Evolutionary conservation across 2,113 vertebrate genomes (phyloP), one percentile per base, ranked within the genome.

Genomic region (Microtus ochrogaster): DNA sequence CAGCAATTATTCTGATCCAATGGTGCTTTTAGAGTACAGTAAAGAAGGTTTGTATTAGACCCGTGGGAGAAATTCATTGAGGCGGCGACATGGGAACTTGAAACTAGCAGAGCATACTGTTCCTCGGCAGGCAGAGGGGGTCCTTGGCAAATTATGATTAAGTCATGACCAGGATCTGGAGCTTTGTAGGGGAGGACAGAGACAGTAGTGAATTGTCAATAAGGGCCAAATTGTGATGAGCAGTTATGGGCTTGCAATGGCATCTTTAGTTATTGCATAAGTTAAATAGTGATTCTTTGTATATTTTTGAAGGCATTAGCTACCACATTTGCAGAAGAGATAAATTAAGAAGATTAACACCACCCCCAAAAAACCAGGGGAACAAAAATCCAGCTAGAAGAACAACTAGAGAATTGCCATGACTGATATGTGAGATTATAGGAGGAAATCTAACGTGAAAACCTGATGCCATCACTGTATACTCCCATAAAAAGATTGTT

Each of bases 91-190:
- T 7, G 2, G 26, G 55, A n/a, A 44, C 7, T 44, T 49, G 28
- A 33, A 52, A n/a, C 33, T 28, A 90, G 91, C 21, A 65, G 88
- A 89, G 47, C 7, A 4, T 3, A 4, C 24, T 39, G n/a, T 72
- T 14, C 22, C 6, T 36, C 0, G 0, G 55, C 17, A 61, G 17
- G 33, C 22, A 8, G n/a, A 61, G 47, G 52, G 26, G 7, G 1
- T 13, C 44, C 16, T n/a, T 74, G 39, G 36, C 12, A 79, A 41
- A 16, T 66, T 83, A 3, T 78, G 41, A 39, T 47, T 66, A 49
- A 3, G 7, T 79, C 19, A 16, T 52, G 47, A 33, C 36, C 65
- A 84, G 21, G 30, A n/a, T 90, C 13, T 1, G 9, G 6, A 36
- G 5, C 24, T 44, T 68, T 39, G 22, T 24, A 17, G 7, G 7